A percentile compares a stretch with the other conserved stretches of the same genome.
phyloP scores from a whole-genome alignment of 2,888 invertebrate genomes.

The Hetaerina titia region DNA sequence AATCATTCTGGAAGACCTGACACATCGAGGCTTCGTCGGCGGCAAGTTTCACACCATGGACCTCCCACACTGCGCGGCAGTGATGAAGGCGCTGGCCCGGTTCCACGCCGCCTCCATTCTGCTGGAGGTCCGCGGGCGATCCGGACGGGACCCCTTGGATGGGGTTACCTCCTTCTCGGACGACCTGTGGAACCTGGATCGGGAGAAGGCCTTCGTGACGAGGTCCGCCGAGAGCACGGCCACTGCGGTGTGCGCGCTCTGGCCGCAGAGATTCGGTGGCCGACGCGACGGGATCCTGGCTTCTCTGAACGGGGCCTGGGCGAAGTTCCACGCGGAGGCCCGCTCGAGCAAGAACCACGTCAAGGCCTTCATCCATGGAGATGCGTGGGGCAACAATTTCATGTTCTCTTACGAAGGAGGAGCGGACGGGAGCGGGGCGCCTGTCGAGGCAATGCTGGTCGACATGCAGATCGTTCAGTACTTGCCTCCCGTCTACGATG shows the following conservation, averaged over 20 bases:
- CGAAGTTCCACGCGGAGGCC: neutral
- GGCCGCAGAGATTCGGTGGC: neutral
- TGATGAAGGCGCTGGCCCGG: neutral
- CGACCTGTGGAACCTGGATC: neutral
- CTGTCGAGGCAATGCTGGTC: neutral
- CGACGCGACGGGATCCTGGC: neutral
- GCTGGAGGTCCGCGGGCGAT: neutral
- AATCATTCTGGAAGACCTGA: neutral
- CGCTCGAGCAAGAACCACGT: neutral
- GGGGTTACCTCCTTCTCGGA: neutral
- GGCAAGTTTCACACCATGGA: neutral
- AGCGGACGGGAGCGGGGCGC: neutral
- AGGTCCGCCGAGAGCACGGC: neutral
- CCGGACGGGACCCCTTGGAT: neutral
- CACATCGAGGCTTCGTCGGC: neutral
- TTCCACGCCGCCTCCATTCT: conserved; percentile 28
- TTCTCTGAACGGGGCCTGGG: neutral
- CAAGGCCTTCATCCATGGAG: conserved; percentile 1
- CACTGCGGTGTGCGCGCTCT: neutral
- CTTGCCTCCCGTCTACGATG: neutral
- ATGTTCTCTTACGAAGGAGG: neutral
- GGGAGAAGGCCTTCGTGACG: neutral
- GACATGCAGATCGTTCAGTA: neutral
- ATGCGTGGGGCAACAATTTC: neutral
- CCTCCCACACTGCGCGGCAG: neutral